phyloP scores from a whole-genome alignment of 2,888 invertebrate genomes.

The Priocnemis perturbator region DNA sequence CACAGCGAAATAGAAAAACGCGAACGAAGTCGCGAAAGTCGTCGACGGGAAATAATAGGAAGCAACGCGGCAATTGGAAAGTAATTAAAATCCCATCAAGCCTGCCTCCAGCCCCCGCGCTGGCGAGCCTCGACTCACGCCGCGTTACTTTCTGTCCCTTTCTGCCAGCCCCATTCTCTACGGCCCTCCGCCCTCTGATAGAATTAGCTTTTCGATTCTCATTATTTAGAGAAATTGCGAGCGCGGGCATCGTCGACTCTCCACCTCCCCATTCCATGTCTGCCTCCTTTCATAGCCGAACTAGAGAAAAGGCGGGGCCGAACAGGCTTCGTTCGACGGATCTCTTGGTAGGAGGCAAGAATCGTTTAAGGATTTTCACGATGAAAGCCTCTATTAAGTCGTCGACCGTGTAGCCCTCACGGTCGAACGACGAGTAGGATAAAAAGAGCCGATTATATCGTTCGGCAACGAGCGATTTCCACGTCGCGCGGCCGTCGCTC shows the following conservation, averaged over 20 bases:
- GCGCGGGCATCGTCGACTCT: slow-evolving; percentile 15
- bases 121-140: slow-evolving; percentile 20
- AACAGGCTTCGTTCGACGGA: neutral
- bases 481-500: too few relatives aligned
- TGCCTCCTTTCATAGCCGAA: slow-evolving; percentile 1
- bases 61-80: slow-evolving; percentile 58
- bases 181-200: slow-evolving; percentile 25
- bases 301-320: neutral
- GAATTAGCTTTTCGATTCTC: slow-evolving; percentile 57
- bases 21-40: slow-evolving; percentile 33
- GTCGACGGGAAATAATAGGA: slow-evolving; percentile 57
- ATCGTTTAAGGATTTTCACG: neutral
- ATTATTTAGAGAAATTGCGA: slow-evolving; percentile 52
- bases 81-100: slow-evolving; percentile 67
- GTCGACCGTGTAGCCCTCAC: neutral
- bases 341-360: neutral
- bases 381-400: neutral
- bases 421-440: neutral
- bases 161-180: too few relatives aligned
- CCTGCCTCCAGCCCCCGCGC: slow-evolving; percentile 36
- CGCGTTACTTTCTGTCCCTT: slow-evolving; percentile 14
- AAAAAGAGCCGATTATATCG: too few relatives aligned
- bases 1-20: slow-evolving; percentile 33
- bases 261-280: neutral
- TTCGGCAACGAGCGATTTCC: too few relatives aligned